Percentiles rank a stretch among this genome's conserved stretches.
Evolutionary conservation across 2,888 invertebrate genomes (phyloP).

Genomic region (Tenthredo distinguenda): DNA sequence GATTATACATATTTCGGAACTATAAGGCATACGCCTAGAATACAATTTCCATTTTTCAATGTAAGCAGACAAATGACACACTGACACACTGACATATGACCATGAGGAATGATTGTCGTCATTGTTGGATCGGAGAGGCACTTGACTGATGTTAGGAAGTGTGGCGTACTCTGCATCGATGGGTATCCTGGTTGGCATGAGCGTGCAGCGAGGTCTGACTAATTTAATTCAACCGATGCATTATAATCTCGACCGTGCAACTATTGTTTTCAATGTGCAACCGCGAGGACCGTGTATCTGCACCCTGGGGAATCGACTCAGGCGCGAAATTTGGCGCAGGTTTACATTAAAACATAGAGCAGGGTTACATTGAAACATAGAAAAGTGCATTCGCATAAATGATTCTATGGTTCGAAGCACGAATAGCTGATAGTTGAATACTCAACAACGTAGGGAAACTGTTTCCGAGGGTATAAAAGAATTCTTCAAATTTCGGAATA

Average conservation of each 20-base stretch:
- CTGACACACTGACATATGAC: slow-evolving; percentile 31
- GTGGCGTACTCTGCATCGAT: slow-evolving; percentile 27
- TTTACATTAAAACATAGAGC: not conserved
- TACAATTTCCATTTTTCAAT: not conserved
- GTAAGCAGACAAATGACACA: not conserved
- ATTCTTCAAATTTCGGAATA: not conserved
- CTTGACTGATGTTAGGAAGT: slow-evolving; percentile 8
- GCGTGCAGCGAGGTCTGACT: slow-evolving; percentile 20
- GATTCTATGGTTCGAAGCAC: not conserved
- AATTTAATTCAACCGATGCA: slow-evolving; percentile 38
- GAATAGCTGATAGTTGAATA: not conserved
- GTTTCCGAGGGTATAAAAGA: not conserved
- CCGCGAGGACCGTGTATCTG: not conserved
- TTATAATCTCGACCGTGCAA: slow-evolving; percentile 11
- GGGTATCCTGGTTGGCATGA: slow-evolving; percentile 17
- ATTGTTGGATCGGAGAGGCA: slow-evolving; percentile 25
- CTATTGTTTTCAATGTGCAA: slow-evolving; percentile 6
- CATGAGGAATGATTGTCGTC: slow-evolving; percentile 22
- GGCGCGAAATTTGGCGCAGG: not conserved
- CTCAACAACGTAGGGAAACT: not conserved
- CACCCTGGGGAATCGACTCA: not conserved
- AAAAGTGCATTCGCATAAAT: slow-evolving; percentile 19
- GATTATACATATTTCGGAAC: not conserved
- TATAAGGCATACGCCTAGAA: not conserved
- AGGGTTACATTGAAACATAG: not conserved